Conservation (phyloP, 2,888 invertebrate species). For the Leptura quadrifasciata region DNA sequence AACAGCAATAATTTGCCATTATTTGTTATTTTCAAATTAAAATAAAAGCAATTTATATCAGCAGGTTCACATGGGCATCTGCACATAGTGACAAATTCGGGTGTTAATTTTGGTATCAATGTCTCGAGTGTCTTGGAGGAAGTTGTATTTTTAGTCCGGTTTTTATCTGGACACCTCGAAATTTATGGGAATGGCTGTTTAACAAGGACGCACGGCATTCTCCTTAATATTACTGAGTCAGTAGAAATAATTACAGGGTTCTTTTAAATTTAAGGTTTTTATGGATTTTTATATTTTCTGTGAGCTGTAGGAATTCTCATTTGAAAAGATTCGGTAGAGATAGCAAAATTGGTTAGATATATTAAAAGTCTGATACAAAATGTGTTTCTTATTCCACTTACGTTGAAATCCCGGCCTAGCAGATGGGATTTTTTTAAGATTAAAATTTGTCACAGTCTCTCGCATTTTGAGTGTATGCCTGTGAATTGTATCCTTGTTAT, state of each 20-base stretch:
- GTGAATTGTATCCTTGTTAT: no score
- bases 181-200: conserved; percentile 51
- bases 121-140: conserved; percentile 50
- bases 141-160: conserved; percentile 53
- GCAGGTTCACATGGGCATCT: conserved; percentile 55
- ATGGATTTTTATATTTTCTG: no score
- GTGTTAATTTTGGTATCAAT: conserved; percentile 62
- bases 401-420: no score
- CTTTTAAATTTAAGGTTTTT: no score
- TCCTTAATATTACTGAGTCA: conserved; percentile 39
- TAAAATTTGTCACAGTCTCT: no score
- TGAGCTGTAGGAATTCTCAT: no score
- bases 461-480: no score
- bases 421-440: no score
- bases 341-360: no score
- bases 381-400: no score
- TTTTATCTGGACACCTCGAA: conserved; percentile 51
- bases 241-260: background rate
- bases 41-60: conserved; percentile 49
- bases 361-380: no score
- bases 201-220: conserved; percentile 17
- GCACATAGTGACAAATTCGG: conserved; percentile 61
- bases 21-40: conserved; percentile 58
- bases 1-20: conserved; percentile 45
- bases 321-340: no score